Base-by-base conservation (phyloP, 2,113 vertebrate genomes). In the Alexandromys fortis region DNA sequence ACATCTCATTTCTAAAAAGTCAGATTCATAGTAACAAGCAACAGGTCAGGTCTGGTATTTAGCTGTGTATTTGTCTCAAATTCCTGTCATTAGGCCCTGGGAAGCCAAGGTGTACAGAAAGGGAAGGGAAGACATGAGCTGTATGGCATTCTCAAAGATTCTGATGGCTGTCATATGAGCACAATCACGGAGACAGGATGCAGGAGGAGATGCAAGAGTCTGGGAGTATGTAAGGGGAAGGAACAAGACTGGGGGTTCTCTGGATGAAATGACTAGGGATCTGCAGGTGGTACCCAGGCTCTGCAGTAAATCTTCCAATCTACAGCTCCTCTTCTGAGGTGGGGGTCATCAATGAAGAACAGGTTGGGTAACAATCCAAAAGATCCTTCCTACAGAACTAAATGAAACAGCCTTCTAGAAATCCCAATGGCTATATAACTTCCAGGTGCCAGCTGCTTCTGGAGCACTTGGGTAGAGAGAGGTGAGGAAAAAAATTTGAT, bases 151-250 rank as follows among this genome's bases (percentile, higher is more conserved):
- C 55, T 28, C 26, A 4, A 49, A 82, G 58, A 6, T 13, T 11
- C 35, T 33, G 12, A 0, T 1, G 42, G 55, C 14, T 79, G 5
- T 0, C 1, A 1, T 13, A 19, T 19, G 19, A 58, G 58, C 58
- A 58, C 6, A 35, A n/a, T 4, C 26, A 10, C 28, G n/a, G 10
- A 47, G 45, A 45, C 21, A 30, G 58, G 47, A 55, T 26, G 14
- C 52, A 63, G 30, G 5, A 16, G 19, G 17, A 30, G 16, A 13
- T 17, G 0, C 0, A n/a, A 4, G 13, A 1, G 45, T 13, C n/a
- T 5, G 55, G 4, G 45, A 38, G 81, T 9, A 12, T 0, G 22
- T 19, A 47, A 26, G 8, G 8, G 9, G 47, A 17, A 24, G 6
- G 6, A 45, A 11, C 30, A 42, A 10, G 7, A 0, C 6, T 1